phyloP scores from a whole-genome alignment of 2,113 vertebrate species.

The Bettongia penicillata region DNA sequence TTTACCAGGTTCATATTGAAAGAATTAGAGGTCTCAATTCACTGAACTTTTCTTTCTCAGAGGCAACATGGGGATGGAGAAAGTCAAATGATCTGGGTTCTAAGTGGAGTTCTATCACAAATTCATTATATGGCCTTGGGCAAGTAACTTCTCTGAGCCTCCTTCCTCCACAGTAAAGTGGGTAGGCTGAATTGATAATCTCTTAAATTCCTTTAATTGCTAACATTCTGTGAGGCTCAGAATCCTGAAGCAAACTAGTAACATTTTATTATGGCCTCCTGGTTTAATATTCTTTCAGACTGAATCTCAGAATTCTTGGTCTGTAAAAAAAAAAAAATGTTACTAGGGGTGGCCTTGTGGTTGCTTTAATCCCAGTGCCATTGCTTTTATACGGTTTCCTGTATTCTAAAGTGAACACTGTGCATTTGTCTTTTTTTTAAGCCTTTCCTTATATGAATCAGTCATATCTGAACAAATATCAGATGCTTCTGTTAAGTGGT shows the following conservation, averaged over 20 bases:
- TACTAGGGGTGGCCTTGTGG: conserved; percentile 66
- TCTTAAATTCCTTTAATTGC: neutral
- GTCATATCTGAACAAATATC: conserved; percentile 67
- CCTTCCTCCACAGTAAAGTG: neutral
- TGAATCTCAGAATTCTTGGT: conserved; percentile 61
- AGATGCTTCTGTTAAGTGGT: conserved; percentile 76
- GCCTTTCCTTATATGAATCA: conserved; percentile 78
- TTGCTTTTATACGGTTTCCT: conserved; percentile 80
- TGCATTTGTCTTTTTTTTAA: conserved; percentile 60
- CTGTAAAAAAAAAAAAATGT: conserved; percentile 65
- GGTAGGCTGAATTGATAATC: neutral
- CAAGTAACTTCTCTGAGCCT: neutral
- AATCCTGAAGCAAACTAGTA: conserved; percentile 40
- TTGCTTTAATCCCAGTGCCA: conserved; percentile 78
- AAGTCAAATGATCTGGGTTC: neutral
- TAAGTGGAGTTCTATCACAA: neutral
- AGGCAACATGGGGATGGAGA: neutral
- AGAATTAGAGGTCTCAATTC: neutral
- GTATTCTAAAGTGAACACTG: conserved; percentile 74
- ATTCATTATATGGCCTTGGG: neutral
- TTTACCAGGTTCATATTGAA: neutral
- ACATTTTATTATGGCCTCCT: conserved; percentile 64
- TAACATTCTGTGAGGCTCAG: neutral
- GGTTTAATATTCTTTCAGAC: conserved; percentile 69
- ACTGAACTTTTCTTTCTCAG: neutral